A percentile compares a stretch with the other conserved stretches of the same genome.
Conservation (phyloP, 1,140 invertebrate species). For the Conus ventricosus region DNA sequence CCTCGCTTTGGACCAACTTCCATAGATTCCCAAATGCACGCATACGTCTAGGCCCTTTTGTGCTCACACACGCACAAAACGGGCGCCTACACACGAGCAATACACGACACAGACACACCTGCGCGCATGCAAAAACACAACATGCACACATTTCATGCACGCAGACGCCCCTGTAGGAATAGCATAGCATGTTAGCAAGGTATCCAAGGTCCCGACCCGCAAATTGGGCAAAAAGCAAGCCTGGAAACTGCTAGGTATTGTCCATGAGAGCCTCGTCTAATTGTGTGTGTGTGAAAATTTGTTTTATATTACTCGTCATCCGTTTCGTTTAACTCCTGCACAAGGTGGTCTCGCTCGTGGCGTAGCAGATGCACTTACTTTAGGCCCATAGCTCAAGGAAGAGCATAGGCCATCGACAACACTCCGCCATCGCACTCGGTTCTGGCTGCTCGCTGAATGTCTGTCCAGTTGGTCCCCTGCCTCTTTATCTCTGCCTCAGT, state of each 20-base stretch:
- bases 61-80: not conserved
- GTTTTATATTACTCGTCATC: not conserved
- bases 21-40: not conserved
- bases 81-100: not conserved
- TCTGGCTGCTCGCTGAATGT: too few species aligned
- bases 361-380: not conserved
- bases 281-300: not conserved
- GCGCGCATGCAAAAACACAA: slow-evolving; percentile 1
- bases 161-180: not conserved
- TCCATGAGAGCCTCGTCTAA: too few species aligned
- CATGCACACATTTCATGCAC: not conserved
- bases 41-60: not conserved
- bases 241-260: too few species aligned
- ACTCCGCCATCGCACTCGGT: too few species aligned
- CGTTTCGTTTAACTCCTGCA: not conserved
- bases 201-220: too few species aligned
- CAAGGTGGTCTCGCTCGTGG: not conserved
- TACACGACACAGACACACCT: not conserved
- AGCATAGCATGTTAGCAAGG: not conserved
- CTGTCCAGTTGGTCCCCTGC: too few species aligned
- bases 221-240: not conserved
- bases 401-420: not conserved
- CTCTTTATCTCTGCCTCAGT: too few species aligned
- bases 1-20: not conserved
- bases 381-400: too few species aligned